A percentile compares a stretch with the other conserved stretches of the same genome.
phyloP scores from a whole-genome alignment of 2,113 vertebrate species.

The Bubalus kerabau region DNA sequence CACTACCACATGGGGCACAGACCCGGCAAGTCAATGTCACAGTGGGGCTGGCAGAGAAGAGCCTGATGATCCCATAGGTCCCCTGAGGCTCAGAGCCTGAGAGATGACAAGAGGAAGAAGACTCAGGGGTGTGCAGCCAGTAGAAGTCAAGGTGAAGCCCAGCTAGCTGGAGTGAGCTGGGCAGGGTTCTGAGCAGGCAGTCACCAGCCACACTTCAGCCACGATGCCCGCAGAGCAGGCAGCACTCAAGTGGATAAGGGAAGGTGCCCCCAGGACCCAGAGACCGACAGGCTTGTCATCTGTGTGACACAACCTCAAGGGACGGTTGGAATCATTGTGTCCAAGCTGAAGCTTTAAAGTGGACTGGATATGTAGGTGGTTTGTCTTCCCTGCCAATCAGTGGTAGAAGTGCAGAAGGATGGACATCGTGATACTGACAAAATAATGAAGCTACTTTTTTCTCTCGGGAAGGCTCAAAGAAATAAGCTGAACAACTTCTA shows the following conservation, averaged over 20 bases:
- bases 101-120: background rate
- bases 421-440: background rate
- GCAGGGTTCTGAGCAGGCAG: background rate
- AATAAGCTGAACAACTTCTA: background rate
- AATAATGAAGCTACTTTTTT: background rate
- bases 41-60: background rate
- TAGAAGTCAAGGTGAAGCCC: background rate
- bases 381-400: background rate
- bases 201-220: background rate
- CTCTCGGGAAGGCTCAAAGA: background rate
- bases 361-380: background rate
- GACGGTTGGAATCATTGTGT: background rate
- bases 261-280: background rate
- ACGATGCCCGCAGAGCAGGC: background rate
- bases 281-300: background rate
- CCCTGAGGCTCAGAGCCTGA: background rate
- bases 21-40: background rate
- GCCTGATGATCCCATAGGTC: background rate
- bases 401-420: background rate
- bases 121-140: background rate
- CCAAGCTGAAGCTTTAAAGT: background rate
- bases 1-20: background rate
- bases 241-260: background rate
- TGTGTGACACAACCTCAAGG: background rate
- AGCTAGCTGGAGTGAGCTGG: background rate